Conservation (phyloP, 2,113 vertebrate species). For the Mus spicilegus region DNA sequence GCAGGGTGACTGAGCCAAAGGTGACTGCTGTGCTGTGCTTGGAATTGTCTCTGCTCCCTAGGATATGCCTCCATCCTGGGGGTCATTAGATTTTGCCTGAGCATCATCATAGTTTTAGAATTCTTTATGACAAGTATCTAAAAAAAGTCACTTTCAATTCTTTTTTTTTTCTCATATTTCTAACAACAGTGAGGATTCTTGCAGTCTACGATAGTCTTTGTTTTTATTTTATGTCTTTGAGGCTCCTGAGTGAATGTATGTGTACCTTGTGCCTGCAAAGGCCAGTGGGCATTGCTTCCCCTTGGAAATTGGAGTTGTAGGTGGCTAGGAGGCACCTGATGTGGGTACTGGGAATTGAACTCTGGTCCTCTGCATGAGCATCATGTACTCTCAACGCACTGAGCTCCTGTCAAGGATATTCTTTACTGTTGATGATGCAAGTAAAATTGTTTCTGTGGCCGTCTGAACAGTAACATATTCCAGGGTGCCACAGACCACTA, state of each 20-base stretch:
- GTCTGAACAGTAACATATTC: constrained; percentile 1
- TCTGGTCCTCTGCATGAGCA: background rate
- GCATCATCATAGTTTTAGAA: background rate
- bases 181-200: background rate
- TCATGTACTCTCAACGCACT: background rate
- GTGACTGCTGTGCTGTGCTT: background rate
- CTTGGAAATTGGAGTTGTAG: background rate
- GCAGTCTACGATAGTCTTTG: background rate
- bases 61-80: background rate
- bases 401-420: background rate
- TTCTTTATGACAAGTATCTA: background rate
- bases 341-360: background rate
- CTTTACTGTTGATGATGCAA: background rate
- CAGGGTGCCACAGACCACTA: background rate
- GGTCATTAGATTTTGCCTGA: background rate
- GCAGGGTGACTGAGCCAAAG: background rate
- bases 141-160: background rate
- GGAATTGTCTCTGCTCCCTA: background rate
- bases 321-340: background rate
- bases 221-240: background rate
- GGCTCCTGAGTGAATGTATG: background rate
- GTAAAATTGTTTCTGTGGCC: background rate
- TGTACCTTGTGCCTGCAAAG: background rate
- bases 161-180: background rate
- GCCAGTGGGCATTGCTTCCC: background rate